phyloP scores from a whole-genome alignment of 2,113 vertebrate genomes.

The Geococcyx californianus region DNA sequence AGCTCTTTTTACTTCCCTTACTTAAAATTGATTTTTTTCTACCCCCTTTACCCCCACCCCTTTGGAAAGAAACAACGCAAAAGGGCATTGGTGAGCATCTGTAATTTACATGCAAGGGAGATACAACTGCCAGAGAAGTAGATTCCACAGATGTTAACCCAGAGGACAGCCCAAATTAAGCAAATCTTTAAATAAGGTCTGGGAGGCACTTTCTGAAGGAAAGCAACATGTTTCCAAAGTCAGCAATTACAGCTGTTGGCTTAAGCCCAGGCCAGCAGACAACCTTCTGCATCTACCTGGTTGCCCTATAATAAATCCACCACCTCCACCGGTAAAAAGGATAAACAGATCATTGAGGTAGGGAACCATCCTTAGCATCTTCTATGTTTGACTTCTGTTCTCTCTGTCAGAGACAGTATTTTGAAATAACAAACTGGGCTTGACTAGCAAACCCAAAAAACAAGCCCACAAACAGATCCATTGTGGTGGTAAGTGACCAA shows the following conservation, averaged over 20 bases:
- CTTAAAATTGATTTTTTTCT: constrained; percentile 1
- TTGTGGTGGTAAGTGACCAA: rapidly evolving
- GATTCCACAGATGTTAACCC: constrained; percentile 66
- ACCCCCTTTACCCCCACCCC: too few species aligned
- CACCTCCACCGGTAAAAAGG: background rate
- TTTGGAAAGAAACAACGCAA: constrained; percentile 8
- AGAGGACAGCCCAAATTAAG: constrained; percentile 56
- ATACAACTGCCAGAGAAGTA: constrained; percentile 48
- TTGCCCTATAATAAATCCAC: background rate
- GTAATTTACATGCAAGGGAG: constrained; percentile 30
- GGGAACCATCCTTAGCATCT: background rate
- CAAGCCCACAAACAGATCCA: background rate
- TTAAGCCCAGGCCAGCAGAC: background rate
- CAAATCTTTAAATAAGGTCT: constrained; percentile 65
- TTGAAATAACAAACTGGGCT: background rate
- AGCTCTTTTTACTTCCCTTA: background rate
- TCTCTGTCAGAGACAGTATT: background rate
- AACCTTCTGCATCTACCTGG: background rate
- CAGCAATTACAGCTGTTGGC: background rate
- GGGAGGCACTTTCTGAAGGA: constrained; percentile 30
- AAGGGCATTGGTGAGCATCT: constrained; percentile 51
- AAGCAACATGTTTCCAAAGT: constrained; percentile 6
- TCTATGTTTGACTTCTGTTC: background rate
- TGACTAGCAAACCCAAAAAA: background rate
- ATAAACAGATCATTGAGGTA: background rate